Conservation (phyloP, 1,140 invertebrate genomes). For the Drosophila bocki region DNA sequence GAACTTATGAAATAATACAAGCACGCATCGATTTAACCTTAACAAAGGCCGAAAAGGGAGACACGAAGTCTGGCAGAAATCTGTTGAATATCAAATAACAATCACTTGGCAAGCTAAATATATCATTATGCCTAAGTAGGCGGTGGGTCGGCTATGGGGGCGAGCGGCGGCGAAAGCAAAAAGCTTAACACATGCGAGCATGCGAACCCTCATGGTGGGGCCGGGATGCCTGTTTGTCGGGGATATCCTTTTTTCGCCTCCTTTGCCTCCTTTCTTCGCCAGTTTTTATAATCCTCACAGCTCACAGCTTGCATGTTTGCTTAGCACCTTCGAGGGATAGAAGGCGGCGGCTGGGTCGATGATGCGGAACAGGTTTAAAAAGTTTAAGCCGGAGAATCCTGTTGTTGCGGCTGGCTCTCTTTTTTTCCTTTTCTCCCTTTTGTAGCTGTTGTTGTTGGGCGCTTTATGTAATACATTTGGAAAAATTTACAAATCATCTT, state of each 20-base stretch:
- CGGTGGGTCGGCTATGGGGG: constrained; percentile 51
- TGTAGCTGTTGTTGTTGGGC: constrained; percentile 3
- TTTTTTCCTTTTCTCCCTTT: not conserved
- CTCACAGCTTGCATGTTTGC: constrained; percentile 74
- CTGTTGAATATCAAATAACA: constrained; percentile 84
- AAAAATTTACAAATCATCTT: constrained; percentile 82
- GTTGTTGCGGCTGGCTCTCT: constrained; percentile 31
- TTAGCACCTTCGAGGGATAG: constrained; percentile 65
- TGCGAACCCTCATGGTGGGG: constrained; percentile 5
- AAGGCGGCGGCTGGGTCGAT: constrained; percentile 27
- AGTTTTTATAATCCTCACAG: constrained; percentile 69
- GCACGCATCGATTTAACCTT: constrained; percentile 64
- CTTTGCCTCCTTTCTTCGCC: constrained; percentile 8
- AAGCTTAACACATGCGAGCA: constrained; percentile 55
- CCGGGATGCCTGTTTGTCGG: constrained; percentile 63
- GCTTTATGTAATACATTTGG: constrained; percentile 70
- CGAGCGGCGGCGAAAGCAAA: constrained; percentile 34
- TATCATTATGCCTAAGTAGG: constrained; percentile 83
- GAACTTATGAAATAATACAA: constrained; percentile 71
- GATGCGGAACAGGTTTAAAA: constrained; percentile 54
- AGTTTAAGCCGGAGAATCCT: constrained; percentile 50
- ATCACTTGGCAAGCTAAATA: constrained; percentile 83
- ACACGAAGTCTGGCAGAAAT: constrained; percentile 58
- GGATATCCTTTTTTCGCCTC: constrained; percentile 62
- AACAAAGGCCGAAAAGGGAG: constrained; percentile 33